Percentiles rank a stretch among this genome's conserved stretches.
Evolutionary conservation across 2,888 invertebrate species (phyloP).

Genomic region (Acleris literana): DNA sequence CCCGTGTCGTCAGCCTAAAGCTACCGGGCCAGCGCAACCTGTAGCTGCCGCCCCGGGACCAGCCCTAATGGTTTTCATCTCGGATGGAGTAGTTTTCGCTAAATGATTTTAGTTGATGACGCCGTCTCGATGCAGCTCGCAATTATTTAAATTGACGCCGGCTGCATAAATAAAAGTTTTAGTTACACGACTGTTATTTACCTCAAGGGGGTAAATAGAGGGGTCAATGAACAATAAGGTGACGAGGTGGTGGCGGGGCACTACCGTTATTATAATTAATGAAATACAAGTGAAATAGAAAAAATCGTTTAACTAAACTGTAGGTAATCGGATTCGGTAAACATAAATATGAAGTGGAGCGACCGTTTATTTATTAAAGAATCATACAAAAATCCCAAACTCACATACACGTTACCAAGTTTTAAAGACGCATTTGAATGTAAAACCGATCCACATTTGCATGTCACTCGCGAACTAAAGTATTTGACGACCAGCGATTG

Average conservation of each 20-base stretch:
- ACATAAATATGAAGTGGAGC: too few relatives aligned
- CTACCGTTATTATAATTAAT: too few relatives aligned
- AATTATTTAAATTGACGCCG: slow-evolving; percentile 34
- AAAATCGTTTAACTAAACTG: too few relatives aligned
- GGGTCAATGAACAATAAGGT: neutral
- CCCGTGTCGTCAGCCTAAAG: neutral
- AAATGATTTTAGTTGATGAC: slow-evolving; percentile 31
- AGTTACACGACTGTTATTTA: neutral
- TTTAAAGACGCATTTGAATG: slow-evolving; percentile 31
- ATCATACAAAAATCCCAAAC: neutral
- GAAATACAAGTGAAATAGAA: too few relatives aligned
- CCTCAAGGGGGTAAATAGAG: neutral
- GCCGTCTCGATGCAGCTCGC: slow-evolving; percentile 3
- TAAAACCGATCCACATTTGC: slow-evolving; percentile 2
- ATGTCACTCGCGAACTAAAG: slow-evolving; percentile 20
- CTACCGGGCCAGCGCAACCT: slow-evolving; percentile 5
- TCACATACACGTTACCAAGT: slow-evolving; percentile 17
- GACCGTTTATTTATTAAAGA: neutral
- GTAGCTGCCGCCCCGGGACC: slow-evolving; percentile 21
- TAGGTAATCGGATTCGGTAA: too few relatives aligned
- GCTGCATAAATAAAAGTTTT: slow-evolving; percentile 18
- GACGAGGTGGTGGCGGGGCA: too few relatives aligned
- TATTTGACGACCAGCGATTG: slow-evolving; percentile 25
- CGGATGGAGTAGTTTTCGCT: slow-evolving; percentile 27
- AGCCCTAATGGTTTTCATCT: slow-evolving; percentile 34